Evolutionary conservation across 2,888 invertebrate genomes (phyloP), one percentile per base, ranked within the genome.

Genomic region (Corythucha ciliata): DNA sequence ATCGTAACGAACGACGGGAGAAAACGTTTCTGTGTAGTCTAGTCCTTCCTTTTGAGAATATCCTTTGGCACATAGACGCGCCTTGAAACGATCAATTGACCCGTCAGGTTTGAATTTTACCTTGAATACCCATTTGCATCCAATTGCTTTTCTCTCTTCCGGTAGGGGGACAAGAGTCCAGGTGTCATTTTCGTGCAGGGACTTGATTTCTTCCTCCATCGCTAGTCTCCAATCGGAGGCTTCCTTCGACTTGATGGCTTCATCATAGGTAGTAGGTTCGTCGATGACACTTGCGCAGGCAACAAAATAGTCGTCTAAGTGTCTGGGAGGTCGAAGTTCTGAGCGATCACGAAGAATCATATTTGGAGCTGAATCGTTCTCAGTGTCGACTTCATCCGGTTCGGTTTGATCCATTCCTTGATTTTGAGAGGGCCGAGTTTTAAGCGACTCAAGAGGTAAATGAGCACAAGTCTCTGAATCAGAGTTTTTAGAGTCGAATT

Each of bases 11-110:
- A 61, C 56, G 1, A 63, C 62, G 3, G 63, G 63, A 6, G 61
- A 55, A 57, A 59, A 45, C 12, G 61, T 62, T 48, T 63, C 61
- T 7, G 59, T 42, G 47, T 61, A 64, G 39, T 64, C 62, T 12
- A 63, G 49, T 5, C 60, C 63, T 12, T 55, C 29, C 29, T 40
- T 49, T 40, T 64, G 64, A 4, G 52, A 29, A 52, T 56, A 63
- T 7, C 62, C 62, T 48, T 61, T 61, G 2, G 59, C 58, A 1
- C 61, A 61, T 3, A 61, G 42, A 12, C 62, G 36, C 24, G 62
- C 60, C 18, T 33, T 33, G 16, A 14, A 45, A n/a, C 27, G 7
- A 2, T 6, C 7, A 7, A 42, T 29, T 8, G 8, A 10, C 6
- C 42, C 42, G 29, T 42, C 24, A 2, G 42, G 16, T 12, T 42